These are phyloP conservation scores for Villa cingulata DNA, from an alignment of 2,888 invertebrate species.

Conservation along the genomic window DNA sequence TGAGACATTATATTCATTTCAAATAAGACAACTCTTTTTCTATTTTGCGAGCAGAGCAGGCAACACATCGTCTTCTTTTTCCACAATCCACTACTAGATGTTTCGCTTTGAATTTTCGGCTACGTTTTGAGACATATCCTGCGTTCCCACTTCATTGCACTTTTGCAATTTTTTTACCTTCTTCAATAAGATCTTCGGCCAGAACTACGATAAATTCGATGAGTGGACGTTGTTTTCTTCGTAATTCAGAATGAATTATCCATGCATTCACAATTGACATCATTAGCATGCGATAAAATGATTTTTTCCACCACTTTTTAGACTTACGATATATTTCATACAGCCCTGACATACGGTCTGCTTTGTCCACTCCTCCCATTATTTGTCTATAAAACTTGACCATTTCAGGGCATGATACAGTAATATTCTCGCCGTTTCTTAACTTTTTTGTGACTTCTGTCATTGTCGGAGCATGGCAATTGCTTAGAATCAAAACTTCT, in stretches of 20 bases:
- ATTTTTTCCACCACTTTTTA: constrained; percentile 11
- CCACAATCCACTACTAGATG: no score
- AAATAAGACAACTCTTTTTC: no score
- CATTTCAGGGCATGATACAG: constrained; percentile 1
- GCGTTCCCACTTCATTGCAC: background rate
- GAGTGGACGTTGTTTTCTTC: constrained; percentile 1
- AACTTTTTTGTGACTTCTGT: background rate
- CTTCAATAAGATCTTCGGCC: constrained; percentile 5
- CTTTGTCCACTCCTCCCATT: constrained; percentile 9
- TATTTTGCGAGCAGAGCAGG: no score
- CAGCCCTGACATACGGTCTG: constrained; percentile 10
- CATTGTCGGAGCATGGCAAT: background rate
- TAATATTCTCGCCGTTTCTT: background rate
- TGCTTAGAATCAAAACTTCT: constrained; percentile 5
- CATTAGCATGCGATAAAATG: constrained; percentile 9
- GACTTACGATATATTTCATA: constrained; percentile 9
- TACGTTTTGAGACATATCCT: no score
- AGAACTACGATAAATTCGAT: constrained; percentile 8
- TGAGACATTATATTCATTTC: no score
- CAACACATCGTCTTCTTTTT: no score
- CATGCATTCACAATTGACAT: constrained; percentile 2
- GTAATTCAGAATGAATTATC: background rate
- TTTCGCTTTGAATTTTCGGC: no score
- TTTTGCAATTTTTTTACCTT: constrained; percentile 1
- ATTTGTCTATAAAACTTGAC: constrained; percentile 10